These are phyloP conservation scores for Eudyptes chrysolophus DNA, from an alignment of 2,113 vertebrate genomes.

Conservation along the genomic window DNA sequence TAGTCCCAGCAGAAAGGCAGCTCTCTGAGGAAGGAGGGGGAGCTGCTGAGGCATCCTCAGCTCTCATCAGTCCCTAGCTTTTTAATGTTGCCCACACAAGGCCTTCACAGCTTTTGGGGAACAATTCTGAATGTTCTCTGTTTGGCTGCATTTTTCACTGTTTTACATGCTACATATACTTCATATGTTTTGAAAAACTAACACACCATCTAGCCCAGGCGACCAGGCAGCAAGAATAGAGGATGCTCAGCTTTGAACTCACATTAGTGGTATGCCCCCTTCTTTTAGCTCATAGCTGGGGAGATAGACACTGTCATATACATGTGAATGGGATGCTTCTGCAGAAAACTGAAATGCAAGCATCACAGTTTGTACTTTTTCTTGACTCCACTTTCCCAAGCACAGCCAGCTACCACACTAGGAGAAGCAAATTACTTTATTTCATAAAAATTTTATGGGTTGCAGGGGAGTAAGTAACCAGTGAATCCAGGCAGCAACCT, in stretches of 20 bases:
- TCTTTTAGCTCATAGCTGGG: background rate
- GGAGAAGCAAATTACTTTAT: background rate
- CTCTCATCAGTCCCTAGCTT: accelerated
- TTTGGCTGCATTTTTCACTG: background rate
- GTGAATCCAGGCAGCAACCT: background rate
- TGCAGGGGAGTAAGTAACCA: background rate
- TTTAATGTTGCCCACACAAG: background rate
- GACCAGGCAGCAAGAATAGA: background rate
- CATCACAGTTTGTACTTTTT: background rate
- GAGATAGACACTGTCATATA: background rate
- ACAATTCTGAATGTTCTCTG: background rate
- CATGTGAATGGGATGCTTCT: background rate
- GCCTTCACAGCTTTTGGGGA: background rate
- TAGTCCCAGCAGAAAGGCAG: background rate
- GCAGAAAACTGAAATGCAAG: background rate
- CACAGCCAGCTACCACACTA: background rate
- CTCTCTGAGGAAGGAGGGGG: background rate
- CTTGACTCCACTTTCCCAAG: background rate
- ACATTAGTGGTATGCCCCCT: background rate
- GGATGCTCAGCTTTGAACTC: background rate
- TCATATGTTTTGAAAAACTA: background rate
- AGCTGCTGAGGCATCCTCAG: background rate
- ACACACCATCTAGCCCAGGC: background rate
- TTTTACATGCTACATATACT: background rate
- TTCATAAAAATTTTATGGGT: background rate